phyloP scores from a whole-genome alignment of 1,140 invertebrate genomes.

The Harpegnathos saltator region DNA sequence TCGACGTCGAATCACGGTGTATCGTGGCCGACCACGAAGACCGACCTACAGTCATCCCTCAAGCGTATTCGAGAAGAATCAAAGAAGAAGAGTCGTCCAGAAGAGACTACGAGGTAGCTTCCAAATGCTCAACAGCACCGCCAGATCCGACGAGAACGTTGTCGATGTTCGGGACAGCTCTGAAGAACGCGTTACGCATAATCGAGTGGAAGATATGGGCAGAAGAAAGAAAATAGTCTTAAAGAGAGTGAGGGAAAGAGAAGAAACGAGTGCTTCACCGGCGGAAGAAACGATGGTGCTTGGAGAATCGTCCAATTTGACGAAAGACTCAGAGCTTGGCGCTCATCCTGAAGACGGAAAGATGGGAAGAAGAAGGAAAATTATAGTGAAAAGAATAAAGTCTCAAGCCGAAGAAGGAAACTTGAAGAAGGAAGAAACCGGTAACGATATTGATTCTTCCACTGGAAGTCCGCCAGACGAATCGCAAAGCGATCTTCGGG shows the following conservation, averaged over 20 bases:
- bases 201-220: background rate
- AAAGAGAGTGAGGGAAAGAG: background rate
- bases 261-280: background rate
- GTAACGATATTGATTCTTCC: background rate
- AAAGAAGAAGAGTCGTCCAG: background rate
- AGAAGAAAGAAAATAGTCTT: background rate
- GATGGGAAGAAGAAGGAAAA: background rate
- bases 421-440: background rate
- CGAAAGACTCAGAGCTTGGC: background rate
- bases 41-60: background rate
- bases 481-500: background rate
- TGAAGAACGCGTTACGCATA: background rate
- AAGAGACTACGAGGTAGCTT: slow-evolving; percentile 8
- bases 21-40: slow-evolving; percentile 20
- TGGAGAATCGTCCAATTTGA: background rate
- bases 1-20: slow-evolving; percentile 27
- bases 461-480: background rate
- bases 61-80: slow-evolving; percentile 6
- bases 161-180: background rate
- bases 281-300: background rate
- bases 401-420: slow-evolving; percentile 1
- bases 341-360: background rate
- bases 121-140: background rate
- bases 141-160: background rate
- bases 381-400: background rate